These are phyloP conservation scores for Eidolon helvum DNA, from an alignment of 2,113 vertebrate species.

Conservation along the genomic window DNA sequence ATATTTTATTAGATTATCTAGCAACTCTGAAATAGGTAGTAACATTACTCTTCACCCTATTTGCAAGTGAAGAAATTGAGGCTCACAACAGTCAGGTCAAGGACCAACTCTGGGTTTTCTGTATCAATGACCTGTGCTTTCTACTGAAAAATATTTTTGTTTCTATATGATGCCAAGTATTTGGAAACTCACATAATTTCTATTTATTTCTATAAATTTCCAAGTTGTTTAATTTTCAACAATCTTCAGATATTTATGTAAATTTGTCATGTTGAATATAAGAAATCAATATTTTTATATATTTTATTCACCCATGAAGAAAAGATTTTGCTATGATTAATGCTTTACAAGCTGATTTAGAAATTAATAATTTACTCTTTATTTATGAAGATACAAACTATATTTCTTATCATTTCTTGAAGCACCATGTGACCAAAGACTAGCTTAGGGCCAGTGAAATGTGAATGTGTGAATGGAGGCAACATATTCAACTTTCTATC, in stretches of 20 bases:
- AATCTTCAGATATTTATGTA: neutral
- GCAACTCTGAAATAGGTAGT: neutral
- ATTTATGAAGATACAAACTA: neutral
- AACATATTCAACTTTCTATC: neutral
- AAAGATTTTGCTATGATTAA: neutral
- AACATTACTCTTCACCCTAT: neutral
- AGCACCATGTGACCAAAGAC: neutral
- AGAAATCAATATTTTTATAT: neutral
- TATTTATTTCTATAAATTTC: neutral
- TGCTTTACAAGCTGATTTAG: neutral
- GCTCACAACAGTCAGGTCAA: neutral
- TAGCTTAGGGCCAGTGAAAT: neutral
- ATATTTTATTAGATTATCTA: neutral
- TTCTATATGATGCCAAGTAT: neutral
- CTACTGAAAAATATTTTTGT: neutral
- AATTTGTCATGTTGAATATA: neutral
- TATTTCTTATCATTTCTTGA: neutral
- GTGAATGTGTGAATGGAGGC: neutral
- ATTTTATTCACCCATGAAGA: neutral
- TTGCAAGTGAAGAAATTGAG: neutral
- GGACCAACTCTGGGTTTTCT: neutral
- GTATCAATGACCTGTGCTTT: neutral
- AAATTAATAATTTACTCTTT: neutral
- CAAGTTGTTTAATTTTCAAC: neutral
- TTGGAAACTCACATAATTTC: neutral